These are phyloP conservation scores for Biston betularia DNA, from an alignment of 2,888 invertebrate genomes.

Conservation along the genomic window DNA sequence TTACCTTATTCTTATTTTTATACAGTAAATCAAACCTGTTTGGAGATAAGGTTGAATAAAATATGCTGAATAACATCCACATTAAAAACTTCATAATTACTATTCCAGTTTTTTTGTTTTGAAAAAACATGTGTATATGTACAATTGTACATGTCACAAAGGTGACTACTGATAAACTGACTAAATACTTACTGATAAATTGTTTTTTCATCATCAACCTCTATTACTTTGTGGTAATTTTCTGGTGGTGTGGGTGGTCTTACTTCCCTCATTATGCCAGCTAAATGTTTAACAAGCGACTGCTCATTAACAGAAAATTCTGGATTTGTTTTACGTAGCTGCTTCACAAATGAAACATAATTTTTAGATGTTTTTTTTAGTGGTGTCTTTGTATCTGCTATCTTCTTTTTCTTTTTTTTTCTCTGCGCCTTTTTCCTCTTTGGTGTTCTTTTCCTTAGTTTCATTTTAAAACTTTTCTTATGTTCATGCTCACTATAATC, in stretches of 20 bases:
- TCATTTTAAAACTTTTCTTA: not conserved
- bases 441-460: not conserved
- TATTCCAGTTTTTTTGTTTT: too few species aligned
- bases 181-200: conserved; percentile 26
- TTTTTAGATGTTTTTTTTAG: not conserved
- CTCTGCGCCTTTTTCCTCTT: not conserved
- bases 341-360: conserved; percentile 49
- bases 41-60: too few species aligned
- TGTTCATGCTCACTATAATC: not conserved
- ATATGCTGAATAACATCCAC: too few species aligned
- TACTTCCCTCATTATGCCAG: conserved; percentile 39
- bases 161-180: too few species aligned
- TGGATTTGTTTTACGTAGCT: conserved; percentile 60
- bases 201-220: not conserved
- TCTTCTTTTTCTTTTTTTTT: not conserved
- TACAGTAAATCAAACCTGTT: too few species aligned
- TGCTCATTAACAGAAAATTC: conserved; percentile 60
- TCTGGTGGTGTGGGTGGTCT: conserved; percentile 17
- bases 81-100: too few species aligned
- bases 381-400: not conserved
- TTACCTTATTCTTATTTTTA: too few species aligned
- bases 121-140: too few species aligned
- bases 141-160: too few species aligned
- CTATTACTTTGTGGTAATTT: not conserved
- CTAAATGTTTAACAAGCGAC: conserved; percentile 59